Conservation (phyloP, 1,140 invertebrate genomes). For the Drosophila navojoa region DNA sequence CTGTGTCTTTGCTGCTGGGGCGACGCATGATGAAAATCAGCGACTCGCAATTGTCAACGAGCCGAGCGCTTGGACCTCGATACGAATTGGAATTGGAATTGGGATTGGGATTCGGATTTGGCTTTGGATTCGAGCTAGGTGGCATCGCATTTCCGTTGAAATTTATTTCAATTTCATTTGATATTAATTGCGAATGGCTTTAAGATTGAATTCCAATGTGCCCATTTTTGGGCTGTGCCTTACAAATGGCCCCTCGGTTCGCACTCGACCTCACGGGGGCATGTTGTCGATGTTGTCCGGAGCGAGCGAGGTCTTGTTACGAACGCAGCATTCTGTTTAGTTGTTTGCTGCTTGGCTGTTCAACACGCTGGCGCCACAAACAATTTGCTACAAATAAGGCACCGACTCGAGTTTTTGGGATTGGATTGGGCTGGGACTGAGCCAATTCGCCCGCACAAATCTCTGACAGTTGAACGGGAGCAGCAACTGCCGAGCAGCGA, state of each 20-base stretch:
- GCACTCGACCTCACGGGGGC: slow-evolving; percentile 49
- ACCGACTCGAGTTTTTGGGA: slow-evolving; percentile 49
- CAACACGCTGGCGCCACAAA: slow-evolving; percentile 67
- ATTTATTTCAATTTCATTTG: slow-evolving; percentile 84
- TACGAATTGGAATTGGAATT: slow-evolving; percentile 21
- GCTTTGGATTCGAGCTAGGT: slow-evolving; percentile 34
- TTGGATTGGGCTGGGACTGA: slow-evolving; percentile 3
- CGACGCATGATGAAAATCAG: slow-evolving; percentile 79
- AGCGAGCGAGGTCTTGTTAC: slow-evolving; percentile 48
- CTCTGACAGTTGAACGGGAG: slow-evolving; percentile 60
- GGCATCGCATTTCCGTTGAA: slow-evolving; percentile 70
- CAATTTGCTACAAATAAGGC: slow-evolving; percentile 80
- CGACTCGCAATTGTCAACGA: slow-evolving; percentile 39
- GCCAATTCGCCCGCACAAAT: slow-evolving; percentile 69
- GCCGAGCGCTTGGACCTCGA: slow-evolving; percentile 16
- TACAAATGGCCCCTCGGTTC: slow-evolving; percentile 66
- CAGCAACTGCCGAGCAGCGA: too few relatives aligned
- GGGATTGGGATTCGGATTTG: slow-evolving; percentile 26
- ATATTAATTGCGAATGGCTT: slow-evolving; percentile 83
- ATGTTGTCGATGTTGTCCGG: slow-evolving; percentile 18
- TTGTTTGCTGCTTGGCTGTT: slow-evolving; percentile 24
- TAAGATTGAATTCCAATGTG: slow-evolving; percentile 76
- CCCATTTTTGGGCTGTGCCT: slow-evolving; percentile 63
- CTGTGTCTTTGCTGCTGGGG: slow-evolving; percentile 8
- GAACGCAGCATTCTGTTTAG: slow-evolving; percentile 28